Conservation (phyloP, 2,797 vertebrate genomes). For the Eupleurogrammus muticus region DNA sequence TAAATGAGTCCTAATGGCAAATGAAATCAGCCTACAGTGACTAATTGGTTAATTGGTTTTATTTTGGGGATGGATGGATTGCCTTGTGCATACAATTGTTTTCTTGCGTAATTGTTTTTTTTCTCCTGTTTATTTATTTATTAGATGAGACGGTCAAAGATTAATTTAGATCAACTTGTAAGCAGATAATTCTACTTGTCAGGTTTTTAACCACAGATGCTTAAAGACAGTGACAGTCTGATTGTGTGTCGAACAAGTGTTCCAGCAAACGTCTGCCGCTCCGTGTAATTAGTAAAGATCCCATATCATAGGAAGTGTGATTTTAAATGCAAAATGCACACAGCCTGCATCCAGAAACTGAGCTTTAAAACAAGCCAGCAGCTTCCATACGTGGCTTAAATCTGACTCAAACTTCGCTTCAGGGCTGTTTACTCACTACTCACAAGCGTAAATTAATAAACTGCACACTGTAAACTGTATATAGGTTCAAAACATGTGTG, state of each 20-base stretch:
- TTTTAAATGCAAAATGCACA: no score
- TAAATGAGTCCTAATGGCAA: slow-evolving; percentile 63
- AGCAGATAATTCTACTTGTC: slow-evolving; percentile 19
- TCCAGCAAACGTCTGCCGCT: neutral
- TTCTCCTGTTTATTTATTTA: slow-evolving; percentile 28
- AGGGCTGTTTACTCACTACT: no score
- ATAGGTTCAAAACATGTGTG: neutral
- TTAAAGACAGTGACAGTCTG: neutral
- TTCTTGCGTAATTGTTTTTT: slow-evolving; percentile 46
- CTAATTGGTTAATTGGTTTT: slow-evolving; percentile 71
- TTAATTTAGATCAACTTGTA: slow-evolving; percentile 31
- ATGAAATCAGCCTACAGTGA: slow-evolving; percentile 57
- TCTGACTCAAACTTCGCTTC: no score
- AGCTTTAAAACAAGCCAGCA: no score
- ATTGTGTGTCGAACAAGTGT: slow-evolving; percentile 6
- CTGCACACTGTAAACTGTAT: no score
- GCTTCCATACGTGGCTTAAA: no score
- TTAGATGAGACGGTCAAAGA: slow-evolving; percentile 25
- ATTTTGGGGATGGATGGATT: slow-evolving; percentile 53
- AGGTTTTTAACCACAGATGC: slow-evolving; percentile 9
- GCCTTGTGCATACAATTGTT: slow-evolving; percentile 27
- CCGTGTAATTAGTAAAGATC: neutral
- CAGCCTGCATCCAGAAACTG: no score
- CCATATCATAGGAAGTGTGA: no score
- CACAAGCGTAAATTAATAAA: no score